phyloP scores from a whole-genome alignment of 2,888 invertebrate genomes.

The Tribolium freemani region DNA sequence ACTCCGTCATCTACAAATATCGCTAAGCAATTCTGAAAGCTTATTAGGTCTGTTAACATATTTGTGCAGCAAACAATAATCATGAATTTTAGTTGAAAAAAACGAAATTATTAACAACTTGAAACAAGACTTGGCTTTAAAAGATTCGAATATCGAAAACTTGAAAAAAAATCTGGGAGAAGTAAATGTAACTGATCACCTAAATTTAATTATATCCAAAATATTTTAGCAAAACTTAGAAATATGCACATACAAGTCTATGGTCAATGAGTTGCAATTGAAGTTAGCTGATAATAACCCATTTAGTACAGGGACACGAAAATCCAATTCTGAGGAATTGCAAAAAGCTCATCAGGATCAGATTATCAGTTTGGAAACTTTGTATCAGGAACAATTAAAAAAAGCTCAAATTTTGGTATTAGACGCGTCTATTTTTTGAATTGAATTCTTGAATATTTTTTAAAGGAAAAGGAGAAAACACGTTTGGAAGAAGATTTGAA shows the following conservation, averaged over 20 bases:
- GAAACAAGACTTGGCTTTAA: conserved; percentile 42
- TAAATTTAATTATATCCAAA: not conserved
- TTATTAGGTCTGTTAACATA: conserved; percentile 50
- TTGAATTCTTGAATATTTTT: conserved; percentile 25
- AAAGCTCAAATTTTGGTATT: conserved; percentile 48
- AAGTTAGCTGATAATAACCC: conserved; percentile 56
- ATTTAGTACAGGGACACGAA: conserved; percentile 52
- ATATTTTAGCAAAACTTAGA: conserved; percentile 52
- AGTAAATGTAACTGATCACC: conserved; percentile 45
- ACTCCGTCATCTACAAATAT: conserved; percentile 55
- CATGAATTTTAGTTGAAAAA: conserved; percentile 54
- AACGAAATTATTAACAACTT: conserved; percentile 50
- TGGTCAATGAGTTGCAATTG: conserved; percentile 56
- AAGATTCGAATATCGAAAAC: conserved; percentile 49
- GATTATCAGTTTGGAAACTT: conserved; percentile 54
- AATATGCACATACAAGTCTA: conserved; percentile 55
- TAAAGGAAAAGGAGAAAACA: conserved; percentile 55
- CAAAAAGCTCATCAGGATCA: conserved; percentile 56
- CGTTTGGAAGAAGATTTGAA: conserved; percentile 54
- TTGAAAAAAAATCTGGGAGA: conserved; percentile 51
- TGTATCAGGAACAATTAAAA: conserved; percentile 54
- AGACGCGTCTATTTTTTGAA: not conserved
- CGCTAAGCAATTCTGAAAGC: conserved; percentile 55
- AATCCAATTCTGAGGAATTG: conserved; percentile 56
- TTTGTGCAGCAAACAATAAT: too few relatives aligned